Base-by-base conservation (phyloP, 2,888 invertebrate species). In the Cacoxenus indagator region DNA sequence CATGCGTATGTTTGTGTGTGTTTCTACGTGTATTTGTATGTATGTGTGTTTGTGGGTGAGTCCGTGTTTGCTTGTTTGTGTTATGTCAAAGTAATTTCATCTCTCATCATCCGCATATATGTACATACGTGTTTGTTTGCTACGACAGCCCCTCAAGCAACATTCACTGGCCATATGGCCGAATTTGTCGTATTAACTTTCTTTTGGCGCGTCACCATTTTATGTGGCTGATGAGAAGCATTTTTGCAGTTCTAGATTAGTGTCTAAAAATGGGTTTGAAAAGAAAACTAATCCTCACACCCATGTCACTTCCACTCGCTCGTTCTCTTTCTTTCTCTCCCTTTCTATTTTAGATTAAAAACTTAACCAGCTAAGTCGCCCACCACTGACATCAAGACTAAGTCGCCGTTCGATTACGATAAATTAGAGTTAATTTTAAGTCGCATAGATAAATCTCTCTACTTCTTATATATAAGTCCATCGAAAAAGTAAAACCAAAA, bases 21-120 rank as follows among this genome's bases (percentile, higher is more conserved):
- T 61, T 22, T 57, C 61, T 57, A 29, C 24, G 37, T 64, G 45
- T 55, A n/a, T 64, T 24, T 27, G 65, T 48, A 46, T 64, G 55
- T 54, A 51, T n/a, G 66, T 19, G 17, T 59, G 45, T 57, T 54
- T 29, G 55, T 31, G 66, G 11, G 64, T 29, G 61, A 11, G 61
- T 24, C 54, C 8, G 31, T 17, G 59, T 46, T 27, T 29, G 24
- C 65, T 48, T n/a, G 55, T 68, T 64, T 62, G 70, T 57, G 31
- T 59, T 9, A n/a, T 67, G 75, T 77, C 78, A 73, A 77, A 75
- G 77, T 77, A 75, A 70, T 78, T 75, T 71, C 43, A 31, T 37
- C 68, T 75, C 76, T 76, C 77, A 76, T 78, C 78, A 78, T 73
- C 75, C 72, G 72, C 19, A 48, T 55, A 72, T 65, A 22, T 48